Evolutionary conservation across 2,113 vertebrate species (phyloP).

Genomic region (Stegastes partitus): DNA sequence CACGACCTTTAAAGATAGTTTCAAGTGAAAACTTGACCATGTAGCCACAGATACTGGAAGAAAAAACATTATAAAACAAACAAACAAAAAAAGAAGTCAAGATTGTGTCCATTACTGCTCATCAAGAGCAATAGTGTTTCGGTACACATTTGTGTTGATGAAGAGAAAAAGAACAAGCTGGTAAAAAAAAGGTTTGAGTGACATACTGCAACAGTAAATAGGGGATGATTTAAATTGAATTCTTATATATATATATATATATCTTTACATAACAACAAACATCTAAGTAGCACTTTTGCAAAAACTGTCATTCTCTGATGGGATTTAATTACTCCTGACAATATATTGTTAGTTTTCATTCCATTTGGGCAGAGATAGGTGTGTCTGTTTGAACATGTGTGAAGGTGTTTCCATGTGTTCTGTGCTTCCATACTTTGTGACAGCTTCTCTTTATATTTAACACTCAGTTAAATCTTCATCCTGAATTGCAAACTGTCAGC

Average conservation of each 20-base stretch:
- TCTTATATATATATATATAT: too few species aligned
- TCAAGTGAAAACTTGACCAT: neutral
- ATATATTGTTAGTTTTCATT: neutral
- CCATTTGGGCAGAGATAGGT: too few species aligned
- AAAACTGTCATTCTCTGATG: neutral
- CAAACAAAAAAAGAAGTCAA: neutral
- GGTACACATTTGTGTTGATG: neutral
- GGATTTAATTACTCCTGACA: conserved; percentile 6
- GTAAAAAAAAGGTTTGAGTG: too few species aligned
- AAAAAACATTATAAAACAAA: too few species aligned
- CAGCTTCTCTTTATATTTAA: conserved; percentile 29
- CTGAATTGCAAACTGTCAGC: conserved; percentile 46
- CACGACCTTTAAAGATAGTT: neutral
- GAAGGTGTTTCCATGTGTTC: neutral
- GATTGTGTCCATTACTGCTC: neutral
- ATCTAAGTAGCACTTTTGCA: neutral
- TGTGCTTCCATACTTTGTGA: neutral
- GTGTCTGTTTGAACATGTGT: neutral
- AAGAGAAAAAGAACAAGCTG: too few species aligned
- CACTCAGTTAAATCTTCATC: conserved; percentile 48
- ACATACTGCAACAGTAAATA: too few species aligned
- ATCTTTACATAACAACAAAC: neutral
- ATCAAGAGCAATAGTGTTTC: neutral
- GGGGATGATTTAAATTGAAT: too few species aligned
- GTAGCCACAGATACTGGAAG: neutral